Percentiles rank a stretch among this genome's conserved stretches.
Evolutionary conservation across 1,140 invertebrate species (phyloP).

Genomic region (Choristoneura fumiferana): DNA sequence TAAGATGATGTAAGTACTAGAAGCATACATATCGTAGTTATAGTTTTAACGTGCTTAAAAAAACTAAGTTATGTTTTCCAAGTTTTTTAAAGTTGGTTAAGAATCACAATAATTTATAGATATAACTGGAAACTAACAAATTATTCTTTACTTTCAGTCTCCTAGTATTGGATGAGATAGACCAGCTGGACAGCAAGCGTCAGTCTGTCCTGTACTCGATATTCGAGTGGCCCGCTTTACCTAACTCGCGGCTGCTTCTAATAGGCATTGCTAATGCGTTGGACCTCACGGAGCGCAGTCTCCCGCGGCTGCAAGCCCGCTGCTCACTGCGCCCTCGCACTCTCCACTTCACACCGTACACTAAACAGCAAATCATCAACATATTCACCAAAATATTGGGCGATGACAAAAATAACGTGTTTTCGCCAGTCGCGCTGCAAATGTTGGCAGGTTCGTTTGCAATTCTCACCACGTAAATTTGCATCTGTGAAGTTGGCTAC

Average conservation of each 20-base stretch:
- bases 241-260: slow-evolving; percentile 86
- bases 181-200: slow-evolving; percentile 91
- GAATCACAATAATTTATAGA: no score
- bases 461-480: no score
- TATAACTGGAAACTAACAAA: no score
- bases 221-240: slow-evolving; percentile 93
- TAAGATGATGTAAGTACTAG: slow-evolving; percentile 82
- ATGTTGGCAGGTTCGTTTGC: slow-evolving; percentile 84
- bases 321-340: slow-evolving; percentile 85
- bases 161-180: slow-evolving; percentile 97
- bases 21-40: neutral
- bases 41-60: no score
- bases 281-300: slow-evolving; percentile 94
- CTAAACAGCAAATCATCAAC: slow-evolving; percentile 91
- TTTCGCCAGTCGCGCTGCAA: slow-evolving; percentile 90
- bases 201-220: slow-evolving; percentile 95
- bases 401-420: slow-evolving; percentile 83
- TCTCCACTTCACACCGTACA: slow-evolving; percentile 96
- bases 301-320: slow-evolving; percentile 90
- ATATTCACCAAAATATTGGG: slow-evolving; percentile 90
- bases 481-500: no score
- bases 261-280: slow-evolving; percentile 98
- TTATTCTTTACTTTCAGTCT: slow-evolving; percentile 82
- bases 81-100: no score
- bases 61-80: no score